phyloP scores from a whole-genome alignment of 2,888 invertebrate genomes.

The Drosophila cracens region DNA sequence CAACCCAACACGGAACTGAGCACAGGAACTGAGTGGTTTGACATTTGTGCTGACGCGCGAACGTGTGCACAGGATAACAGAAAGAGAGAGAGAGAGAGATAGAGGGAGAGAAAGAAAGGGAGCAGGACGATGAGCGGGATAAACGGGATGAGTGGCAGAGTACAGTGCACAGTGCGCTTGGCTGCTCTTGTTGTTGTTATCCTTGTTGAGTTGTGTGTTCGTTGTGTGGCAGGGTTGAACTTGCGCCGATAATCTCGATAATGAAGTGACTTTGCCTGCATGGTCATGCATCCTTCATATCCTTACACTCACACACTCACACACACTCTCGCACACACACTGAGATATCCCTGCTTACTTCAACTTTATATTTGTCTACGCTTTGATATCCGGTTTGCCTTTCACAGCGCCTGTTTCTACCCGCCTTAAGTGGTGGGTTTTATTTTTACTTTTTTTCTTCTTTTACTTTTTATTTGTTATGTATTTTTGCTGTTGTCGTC shows the following conservation, averaged over 20 bases:
- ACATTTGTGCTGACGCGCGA: slow-evolving; percentile 82
- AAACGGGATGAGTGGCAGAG: slow-evolving; percentile 16
- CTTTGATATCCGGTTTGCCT: slow-evolving; percentile 78
- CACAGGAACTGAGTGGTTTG: slow-evolving; percentile 76
- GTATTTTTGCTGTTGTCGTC: slow-evolving; percentile 62
- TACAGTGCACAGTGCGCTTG: slow-evolving; percentile 23
- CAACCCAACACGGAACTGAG: slow-evolving; percentile 9
- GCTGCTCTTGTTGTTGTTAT: slow-evolving; percentile 47
- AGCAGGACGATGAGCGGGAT: slow-evolving; percentile 45
- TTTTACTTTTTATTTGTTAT: slow-evolving; percentile 43
- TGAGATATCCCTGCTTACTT: slow-evolving; percentile 27
- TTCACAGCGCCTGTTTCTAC: slow-evolving; percentile 50
- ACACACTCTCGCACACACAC: background rate
- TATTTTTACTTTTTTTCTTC: slow-evolving; percentile 36
- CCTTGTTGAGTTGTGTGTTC: slow-evolving; percentile 41
- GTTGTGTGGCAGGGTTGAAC: slow-evolving; percentile 71
- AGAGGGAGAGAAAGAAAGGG: slow-evolving; percentile 4
- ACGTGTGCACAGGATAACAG: slow-evolving; percentile 74
- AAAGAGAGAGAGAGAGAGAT: background rate
- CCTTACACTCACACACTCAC: slow-evolving; percentile 35
- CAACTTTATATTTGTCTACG: slow-evolving; percentile 53
- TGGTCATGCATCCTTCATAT: slow-evolving; percentile 75
- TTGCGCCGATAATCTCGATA: slow-evolving; percentile 82
- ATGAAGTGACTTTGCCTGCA: slow-evolving; percentile 80
- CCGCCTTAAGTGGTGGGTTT: slow-evolving; percentile 80